Conservation (phyloP, 1,140 invertebrate species). For the Bombus superbus region DNA sequence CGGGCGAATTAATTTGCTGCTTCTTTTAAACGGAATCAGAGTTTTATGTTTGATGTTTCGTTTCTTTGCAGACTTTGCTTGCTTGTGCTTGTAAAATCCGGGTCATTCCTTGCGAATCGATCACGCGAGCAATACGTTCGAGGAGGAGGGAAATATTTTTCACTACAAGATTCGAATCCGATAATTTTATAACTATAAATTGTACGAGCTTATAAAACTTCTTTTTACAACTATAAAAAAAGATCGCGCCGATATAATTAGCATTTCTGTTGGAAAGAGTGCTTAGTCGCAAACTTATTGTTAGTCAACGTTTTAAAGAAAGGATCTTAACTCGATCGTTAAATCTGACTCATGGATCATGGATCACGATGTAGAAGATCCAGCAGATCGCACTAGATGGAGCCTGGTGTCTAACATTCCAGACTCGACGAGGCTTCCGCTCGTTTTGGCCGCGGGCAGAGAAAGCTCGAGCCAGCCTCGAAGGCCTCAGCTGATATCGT, state of each 20-base stretch:
- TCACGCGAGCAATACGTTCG: too few species aligned
- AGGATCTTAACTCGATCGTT: background rate
- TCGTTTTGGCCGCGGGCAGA: constrained; percentile 71
- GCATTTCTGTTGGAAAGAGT: too few species aligned
- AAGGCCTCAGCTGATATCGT: constrained; percentile 57
- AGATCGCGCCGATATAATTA: too few species aligned
- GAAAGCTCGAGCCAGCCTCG: constrained; percentile 66
- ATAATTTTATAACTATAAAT: too few species aligned
- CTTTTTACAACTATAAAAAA: too few species aligned
- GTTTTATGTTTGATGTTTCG: background rate
- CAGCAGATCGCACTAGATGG: constrained; percentile 57
- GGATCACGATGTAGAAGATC: constrained; percentile 40
- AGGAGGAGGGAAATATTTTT: too few species aligned
- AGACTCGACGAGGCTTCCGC: background rate
- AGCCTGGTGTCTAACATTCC: constrained; percentile 8
- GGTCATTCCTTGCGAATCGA: too few species aligned
- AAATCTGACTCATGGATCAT: constrained; percentile 2
- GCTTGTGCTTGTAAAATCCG: too few species aligned
- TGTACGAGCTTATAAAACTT: too few species aligned
- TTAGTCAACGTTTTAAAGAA: too few species aligned
- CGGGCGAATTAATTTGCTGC: background rate
- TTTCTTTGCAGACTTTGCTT: background rate
- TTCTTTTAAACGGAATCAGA: background rate
- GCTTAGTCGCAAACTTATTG: too few species aligned
- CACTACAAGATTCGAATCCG: too few species aligned